Percentiles rank a stretch among this genome's conserved stretches.
Evolutionary conservation across 1,140 invertebrate species (phyloP).

Genomic region (Pectinophora gossypiella): DNA sequence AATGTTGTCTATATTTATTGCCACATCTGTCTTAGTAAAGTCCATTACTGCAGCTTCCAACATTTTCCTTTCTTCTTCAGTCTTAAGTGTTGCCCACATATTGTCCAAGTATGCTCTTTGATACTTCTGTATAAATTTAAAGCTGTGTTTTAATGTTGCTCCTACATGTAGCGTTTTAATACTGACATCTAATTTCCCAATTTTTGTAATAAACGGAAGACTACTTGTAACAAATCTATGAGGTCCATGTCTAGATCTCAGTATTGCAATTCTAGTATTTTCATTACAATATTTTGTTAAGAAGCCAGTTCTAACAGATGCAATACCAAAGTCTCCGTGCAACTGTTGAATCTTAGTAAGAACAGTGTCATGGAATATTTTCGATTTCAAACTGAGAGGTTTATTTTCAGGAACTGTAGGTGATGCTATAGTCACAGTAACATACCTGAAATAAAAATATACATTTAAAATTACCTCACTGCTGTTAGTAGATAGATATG

Average conservation of each 20-base stretch:
- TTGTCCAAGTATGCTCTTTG: constrained; percentile 77
- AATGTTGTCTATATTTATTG: constrained; percentile 56
- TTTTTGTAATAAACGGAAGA: constrained; percentile 79
- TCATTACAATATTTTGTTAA: constrained; percentile 86
- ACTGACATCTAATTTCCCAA: constrained; percentile 77
- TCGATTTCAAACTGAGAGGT: constrained; percentile 76
- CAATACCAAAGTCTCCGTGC: constrained; percentile 84
- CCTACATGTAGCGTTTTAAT: constrained; percentile 82
- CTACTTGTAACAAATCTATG: constrained; percentile 81
- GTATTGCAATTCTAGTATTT: constrained; percentile 82
- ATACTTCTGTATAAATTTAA: constrained; percentile 81
- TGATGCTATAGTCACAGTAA: constrained; percentile 77
- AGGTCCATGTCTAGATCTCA: constrained; percentile 82
- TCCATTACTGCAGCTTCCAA: constrained; percentile 75
- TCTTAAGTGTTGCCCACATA: constrained; percentile 75
- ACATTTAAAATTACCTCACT: no score
- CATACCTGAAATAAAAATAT: constrained; percentile 76
- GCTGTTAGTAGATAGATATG: no score
- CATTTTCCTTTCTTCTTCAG: constrained; percentile 74
- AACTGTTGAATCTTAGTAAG: constrained; percentile 79
- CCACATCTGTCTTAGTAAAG: constrained; percentile 61
- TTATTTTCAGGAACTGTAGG: constrained; percentile 57
- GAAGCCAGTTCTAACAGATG: constrained; percentile 81
- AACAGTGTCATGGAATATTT: constrained; percentile 77
- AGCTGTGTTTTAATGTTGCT: constrained; percentile 87